A percentile compares a stretch with the other conserved stretches of the same genome.
These are phyloP conservation scores for Calosoma granatense DNA, from an alignment of 1,140 invertebrate species.

Conservation along the genomic window DNA sequence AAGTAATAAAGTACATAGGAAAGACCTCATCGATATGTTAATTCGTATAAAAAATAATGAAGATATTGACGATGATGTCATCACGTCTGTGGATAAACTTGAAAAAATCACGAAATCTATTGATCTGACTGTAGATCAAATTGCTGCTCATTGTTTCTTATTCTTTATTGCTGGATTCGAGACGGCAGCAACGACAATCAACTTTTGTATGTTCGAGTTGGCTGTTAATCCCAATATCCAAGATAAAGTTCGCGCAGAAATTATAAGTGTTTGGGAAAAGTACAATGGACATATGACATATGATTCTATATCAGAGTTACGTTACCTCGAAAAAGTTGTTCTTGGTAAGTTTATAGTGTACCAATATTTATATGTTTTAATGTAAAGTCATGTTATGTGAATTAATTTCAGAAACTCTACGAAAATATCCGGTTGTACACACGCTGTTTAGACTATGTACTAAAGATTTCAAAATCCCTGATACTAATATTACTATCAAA, in stretches of 20 bases:
- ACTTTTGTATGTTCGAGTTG: constrained; percentile 41
- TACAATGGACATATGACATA: constrained; percentile 24
- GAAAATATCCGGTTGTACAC: constrained; percentile 36
- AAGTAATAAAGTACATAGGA: background rate
- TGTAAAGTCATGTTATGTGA: too few relatives aligned
- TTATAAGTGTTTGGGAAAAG: constrained; percentile 18
- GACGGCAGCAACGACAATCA: constrained; percentile 40
- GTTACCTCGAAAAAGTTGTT: constrained; percentile 23
- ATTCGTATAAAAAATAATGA: constrained; percentile 2
- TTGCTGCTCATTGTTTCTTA: constrained; percentile 36
- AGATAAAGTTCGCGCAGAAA: constrained; percentile 29
- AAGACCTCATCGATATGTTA: background rate
- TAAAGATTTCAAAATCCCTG: constrained; percentile 32
- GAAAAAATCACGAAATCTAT: too few relatives aligned
- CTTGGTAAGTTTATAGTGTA: constrained; percentile 24
- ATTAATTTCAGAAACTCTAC: constrained; percentile 36
- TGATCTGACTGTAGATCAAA: constrained; percentile 52
- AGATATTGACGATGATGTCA: background rate
- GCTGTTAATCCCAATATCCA: constrained; percentile 38
- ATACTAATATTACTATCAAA: constrained; percentile 15
- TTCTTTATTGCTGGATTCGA: constrained; percentile 43
- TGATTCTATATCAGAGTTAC: constrained; percentile 22
- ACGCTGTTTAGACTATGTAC: constrained; percentile 31
- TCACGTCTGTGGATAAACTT: background rate
- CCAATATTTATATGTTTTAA: too few relatives aligned